phyloP scores from a whole-genome alignment of 2,888 invertebrate genomes.

The Oligia fasciuncula region DNA sequence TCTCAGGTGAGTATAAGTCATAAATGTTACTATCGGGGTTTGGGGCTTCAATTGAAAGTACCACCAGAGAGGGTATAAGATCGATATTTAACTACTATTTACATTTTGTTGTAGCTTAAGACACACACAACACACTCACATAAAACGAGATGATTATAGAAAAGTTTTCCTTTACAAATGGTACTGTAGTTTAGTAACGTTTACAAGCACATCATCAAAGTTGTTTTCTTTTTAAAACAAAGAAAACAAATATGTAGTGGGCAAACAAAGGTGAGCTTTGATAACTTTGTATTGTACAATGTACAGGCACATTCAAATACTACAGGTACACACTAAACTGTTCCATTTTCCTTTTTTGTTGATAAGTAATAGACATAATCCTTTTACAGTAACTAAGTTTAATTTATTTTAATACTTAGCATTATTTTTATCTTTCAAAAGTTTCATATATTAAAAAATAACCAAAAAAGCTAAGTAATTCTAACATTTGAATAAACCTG shows the following conservation, averaged over 20 bases:
- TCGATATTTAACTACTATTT: background rate
- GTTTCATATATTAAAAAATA: background rate
- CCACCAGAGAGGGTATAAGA: background rate
- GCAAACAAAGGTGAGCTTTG: background rate
- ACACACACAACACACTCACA: background rate
- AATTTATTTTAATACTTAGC: no score
- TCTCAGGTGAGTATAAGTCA: background rate
- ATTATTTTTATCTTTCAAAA: no score
- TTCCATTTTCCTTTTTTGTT: background rate
- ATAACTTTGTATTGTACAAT: background rate
- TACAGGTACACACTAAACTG: background rate
- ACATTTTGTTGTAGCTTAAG: background rate
- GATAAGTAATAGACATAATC: background rate
- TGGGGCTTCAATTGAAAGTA: background rate
- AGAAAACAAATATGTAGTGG: background rate
- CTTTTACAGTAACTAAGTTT: background rate
- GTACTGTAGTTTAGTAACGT: background rate
- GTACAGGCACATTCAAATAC: background rate
- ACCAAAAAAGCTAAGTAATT: background rate
- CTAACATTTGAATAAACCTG: conserved; percentile 8
- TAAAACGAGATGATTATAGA: background rate
- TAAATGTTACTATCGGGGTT: background rate
- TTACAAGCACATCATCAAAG: background rate
- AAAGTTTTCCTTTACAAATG: background rate
- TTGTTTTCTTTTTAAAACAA: background rate